These are phyloP conservation scores for Sebastes diploproa DNA, from an alignment of 2,797 vertebrate genomes.

Conservation along the genomic window DNA sequence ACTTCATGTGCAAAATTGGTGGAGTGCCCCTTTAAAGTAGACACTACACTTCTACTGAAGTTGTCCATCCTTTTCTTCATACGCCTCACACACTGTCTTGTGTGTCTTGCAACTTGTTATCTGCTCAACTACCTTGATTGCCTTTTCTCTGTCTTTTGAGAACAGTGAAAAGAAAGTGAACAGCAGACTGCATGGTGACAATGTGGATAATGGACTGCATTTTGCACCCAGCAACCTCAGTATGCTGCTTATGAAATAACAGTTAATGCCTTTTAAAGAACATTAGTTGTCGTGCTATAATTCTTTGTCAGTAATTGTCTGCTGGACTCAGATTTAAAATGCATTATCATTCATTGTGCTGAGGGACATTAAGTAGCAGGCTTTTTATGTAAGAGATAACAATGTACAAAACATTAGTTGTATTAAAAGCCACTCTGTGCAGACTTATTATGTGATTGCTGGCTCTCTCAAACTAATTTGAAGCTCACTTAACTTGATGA, in stretches of 20 bases:
- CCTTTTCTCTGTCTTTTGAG: constrained; percentile 2
- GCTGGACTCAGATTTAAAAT: constrained; percentile 2
- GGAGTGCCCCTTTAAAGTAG: not conserved
- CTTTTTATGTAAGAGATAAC: constrained; percentile 13
- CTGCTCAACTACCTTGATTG: constrained; percentile 4
- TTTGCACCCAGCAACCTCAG: constrained; percentile 5
- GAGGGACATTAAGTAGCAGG: constrained; percentile 8
- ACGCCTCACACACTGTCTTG: not conserved
- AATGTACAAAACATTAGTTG: not conserved
- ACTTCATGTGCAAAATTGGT: not conserved
- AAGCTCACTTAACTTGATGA: not conserved
- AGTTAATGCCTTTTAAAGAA: constrained; percentile 24
- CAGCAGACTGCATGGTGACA: constrained; percentile 11
- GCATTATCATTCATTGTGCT: constrained; percentile 10
- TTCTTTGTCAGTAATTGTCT: constrained; percentile 30
- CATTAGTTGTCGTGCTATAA: not conserved
- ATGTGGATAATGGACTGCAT: constrained; percentile 25
- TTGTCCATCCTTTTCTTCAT: not conserved
- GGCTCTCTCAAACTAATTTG: not conserved
- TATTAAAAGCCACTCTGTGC: not conserved
- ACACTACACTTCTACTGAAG: not conserved
- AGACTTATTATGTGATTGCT: not conserved
- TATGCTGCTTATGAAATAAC: constrained; percentile 13
- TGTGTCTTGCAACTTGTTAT: constrained; percentile 2
- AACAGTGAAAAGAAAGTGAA: constrained; percentile 34